Conservation (phyloP, 2,113 vertebrate species). For the Gallinago paraguaiae region DNA sequence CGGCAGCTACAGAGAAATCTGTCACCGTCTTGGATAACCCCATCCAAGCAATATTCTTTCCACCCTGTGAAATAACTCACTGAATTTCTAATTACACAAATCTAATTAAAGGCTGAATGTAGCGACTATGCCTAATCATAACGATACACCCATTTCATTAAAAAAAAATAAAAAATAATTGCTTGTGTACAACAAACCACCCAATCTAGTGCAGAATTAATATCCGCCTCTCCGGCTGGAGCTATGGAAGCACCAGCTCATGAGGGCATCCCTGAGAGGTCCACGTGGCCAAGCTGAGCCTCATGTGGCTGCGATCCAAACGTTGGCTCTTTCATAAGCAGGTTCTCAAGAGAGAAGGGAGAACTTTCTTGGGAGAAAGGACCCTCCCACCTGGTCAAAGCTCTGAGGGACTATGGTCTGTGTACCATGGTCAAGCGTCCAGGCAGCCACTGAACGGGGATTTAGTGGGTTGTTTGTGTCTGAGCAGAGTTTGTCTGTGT, state of each 20-base stretch:
- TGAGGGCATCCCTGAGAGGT: background rate
- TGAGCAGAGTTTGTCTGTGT: background rate
- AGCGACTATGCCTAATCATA: background rate
- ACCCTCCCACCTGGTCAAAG: background rate
- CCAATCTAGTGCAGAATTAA: background rate
- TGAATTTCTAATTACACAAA: slow-evolving; percentile 32
- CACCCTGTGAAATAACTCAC: background rate
- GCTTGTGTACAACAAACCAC: background rate
- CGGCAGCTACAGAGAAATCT: background rate
- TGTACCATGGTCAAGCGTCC: no score
- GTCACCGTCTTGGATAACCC: accelerated
- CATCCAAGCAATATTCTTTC: background rate
- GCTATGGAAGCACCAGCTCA: background rate
- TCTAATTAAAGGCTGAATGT: slow-evolving; percentile 41
- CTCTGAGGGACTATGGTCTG: background rate
- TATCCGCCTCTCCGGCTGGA: background rate
- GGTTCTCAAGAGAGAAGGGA: background rate
- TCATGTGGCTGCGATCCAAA: accelerated
- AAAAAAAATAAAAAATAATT: background rate
- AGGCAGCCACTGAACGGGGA: background rate
- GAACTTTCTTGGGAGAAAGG: background rate
- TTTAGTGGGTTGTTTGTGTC: background rate
- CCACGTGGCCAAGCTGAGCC: accelerated
- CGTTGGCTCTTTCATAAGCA: background rate
- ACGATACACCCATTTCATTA: slow-evolving; percentile 6